Base-by-base conservation (phyloP, 2,888 invertebrate genomes). In the Drosophila subsilvestris region DNA sequence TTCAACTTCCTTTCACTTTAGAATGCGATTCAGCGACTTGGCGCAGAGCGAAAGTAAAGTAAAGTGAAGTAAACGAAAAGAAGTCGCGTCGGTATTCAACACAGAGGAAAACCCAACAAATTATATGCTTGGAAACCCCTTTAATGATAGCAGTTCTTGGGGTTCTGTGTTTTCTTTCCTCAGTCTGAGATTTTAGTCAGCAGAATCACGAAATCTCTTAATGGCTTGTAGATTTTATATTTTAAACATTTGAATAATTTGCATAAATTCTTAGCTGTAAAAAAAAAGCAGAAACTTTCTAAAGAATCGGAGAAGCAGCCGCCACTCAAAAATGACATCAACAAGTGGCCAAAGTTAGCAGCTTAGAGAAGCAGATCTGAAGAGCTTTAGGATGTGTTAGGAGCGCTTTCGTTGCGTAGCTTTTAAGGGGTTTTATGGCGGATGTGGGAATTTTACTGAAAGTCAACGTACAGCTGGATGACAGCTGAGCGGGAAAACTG, bases 1-100 rank as follows among this genome's bases (percentile, higher is more conserved):
- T 27, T 49, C 58, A 22, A 61, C 54, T 57, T 74, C 82, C 86
- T 86, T 82, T 82, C 82, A 82, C 82, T 86, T 80, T 69, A 82
- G 82, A 82, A 82, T 84, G 76, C 76, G 55, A 29, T 32, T 37
- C 32, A 8, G n/a, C 12, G 29, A 37, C 44, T 47, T 48, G 7
- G 47, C n/a, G 14, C 37, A 37, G n/a, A 66, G 65, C 66, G 65
- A 66, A 66, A 66, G 65, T 54, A 65, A 22, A 37, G 42, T 14
- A 32, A 48, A 29, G n/a, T 27, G 32, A 53, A 47, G 10, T n/a
- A 14, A 29, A 51, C 9, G 47, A 42, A 65, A 37, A 37, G 14
- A 37, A 37, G 37, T n/a, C n/a, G 7, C 0, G 14, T 6, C 14
- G 14, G 37, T 37, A 14, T 37, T 37, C 42, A 27, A 49, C 42